Evolutionary conservation across 2,113 vertebrate species (phyloP).

Genomic region (Heterochromis multidens): DNA sequence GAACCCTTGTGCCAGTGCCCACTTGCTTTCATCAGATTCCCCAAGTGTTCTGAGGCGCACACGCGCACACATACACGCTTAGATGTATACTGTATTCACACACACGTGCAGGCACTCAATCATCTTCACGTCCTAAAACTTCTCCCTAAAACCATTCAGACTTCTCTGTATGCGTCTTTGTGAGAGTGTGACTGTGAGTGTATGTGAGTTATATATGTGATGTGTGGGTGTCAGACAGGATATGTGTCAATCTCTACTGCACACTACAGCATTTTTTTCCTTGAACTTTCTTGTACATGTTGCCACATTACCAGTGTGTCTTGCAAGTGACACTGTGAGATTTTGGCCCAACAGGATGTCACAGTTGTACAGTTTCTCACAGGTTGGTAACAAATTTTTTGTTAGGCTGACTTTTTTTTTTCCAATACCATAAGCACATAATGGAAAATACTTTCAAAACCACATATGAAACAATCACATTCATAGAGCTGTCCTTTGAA

Average conservation of each 20-base stretch:
- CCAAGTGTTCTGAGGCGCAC: neutral
- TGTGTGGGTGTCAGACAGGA: constrained; percentile 40
- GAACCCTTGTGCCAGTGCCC: neutral
- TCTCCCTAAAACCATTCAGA: neutral
- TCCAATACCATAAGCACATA: neutral
- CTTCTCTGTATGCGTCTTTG: neutral
- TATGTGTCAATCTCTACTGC: constrained; percentile 27
- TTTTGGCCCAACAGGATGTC: constrained; percentile 18
- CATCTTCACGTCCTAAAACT: neutral
- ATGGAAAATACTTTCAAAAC: neutral
- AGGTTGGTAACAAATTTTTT: fast-evolving
- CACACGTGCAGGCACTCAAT: neutral
- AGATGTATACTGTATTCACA: neutral
- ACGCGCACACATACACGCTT: neutral
- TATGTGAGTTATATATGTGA: neutral
- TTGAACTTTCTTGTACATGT: neutral
- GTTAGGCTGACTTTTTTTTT: neutral
- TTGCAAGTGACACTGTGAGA: neutral
- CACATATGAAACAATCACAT: neutral
- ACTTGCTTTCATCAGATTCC: neutral
- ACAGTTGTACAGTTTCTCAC: neutral
- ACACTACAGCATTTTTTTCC: neutral
- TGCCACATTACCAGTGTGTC: neutral
- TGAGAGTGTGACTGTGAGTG: neutral
- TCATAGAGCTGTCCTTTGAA: neutral